Conservation (phyloP, 1,140 invertebrate species). For the Neodiprion virginianus region DNA sequence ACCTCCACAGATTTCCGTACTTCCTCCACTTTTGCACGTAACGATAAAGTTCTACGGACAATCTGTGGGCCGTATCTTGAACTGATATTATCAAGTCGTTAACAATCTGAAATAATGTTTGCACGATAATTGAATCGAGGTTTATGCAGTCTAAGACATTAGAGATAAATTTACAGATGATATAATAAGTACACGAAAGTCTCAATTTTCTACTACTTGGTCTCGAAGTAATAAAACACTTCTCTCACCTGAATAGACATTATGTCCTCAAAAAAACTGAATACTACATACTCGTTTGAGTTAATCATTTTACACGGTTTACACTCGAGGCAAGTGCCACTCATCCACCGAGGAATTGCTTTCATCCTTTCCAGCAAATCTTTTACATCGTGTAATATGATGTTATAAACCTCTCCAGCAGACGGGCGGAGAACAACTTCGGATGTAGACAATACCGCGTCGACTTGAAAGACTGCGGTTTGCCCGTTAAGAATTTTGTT, state of each 20-base stretch:
- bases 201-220: background rate
- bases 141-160: no score
- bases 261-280: conserved; percentile 82
- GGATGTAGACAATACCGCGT: conserved; percentile 73
- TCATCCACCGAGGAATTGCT: conserved; percentile 83
- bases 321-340: conserved; percentile 78
- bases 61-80: conserved; percentile 69
- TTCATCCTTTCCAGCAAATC: conserved; percentile 74
- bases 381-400: conserved; percentile 70
- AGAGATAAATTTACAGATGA: no score
- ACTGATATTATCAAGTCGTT: conserved; percentile 72
- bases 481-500: conserved; percentile 67
- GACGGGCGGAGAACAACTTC: conserved; percentile 79
- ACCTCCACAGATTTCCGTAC: conserved; percentile 81
- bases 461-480: conserved; percentile 78
- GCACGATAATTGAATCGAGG: background rate
- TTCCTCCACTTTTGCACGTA: conserved; percentile 79
- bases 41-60: conserved; percentile 67
- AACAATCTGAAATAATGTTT: conserved; percentile 58
- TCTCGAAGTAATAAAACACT: conserved; percentile 8
- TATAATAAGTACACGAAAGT: conserved; percentile 11
- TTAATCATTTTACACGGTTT: conserved; percentile 66
- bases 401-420: conserved; percentile 77
- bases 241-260: conserved; percentile 62
- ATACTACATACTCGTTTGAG: conserved; percentile 66